Base-by-base conservation (phyloP, 2,797 vertebrate genomes). In the Ataeniobius toweri region DNA sequence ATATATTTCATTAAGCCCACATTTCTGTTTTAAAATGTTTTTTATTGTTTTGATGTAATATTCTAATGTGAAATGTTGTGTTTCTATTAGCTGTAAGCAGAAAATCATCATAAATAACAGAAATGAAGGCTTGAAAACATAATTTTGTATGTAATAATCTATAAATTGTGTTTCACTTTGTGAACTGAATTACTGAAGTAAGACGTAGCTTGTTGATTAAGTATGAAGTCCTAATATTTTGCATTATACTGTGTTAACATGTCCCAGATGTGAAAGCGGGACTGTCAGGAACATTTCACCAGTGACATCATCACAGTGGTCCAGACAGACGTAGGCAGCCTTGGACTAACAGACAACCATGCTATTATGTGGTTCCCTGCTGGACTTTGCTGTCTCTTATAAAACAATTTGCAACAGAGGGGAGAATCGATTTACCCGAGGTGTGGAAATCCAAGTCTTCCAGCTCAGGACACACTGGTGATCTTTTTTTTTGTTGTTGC, bases 351-450 rank as follows among this genome's bases (percentile, higher is more conserved):
- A 75, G 86, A 78, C 86, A 82, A 87, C 88, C 80, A 1, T 91
- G n/a, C 91, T 76, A 94, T 94, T 94, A 94, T 94, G 90, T 89
- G 93, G 92, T 93, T 92, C 78, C 78, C 70, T 77, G 61, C 68
- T 78, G 81, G 78, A 83, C 88, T 86, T 61, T 76, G 85, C 84
- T 74, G 80, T 93, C 90, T 90, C 89, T 86, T 82, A 80, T 76
- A 81, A 85, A 92, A 83, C 80, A 85, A 89, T 92, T 90, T 89
- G 83, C 91, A 89, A 88, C 77, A 83, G 83, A 82, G n/a, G 76
- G 88, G 80, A 83, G 86, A 90, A 92, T 93, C 79, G 85, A 89
- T 91, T 88, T 88, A 91, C 70, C 73, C 59, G 83, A 94, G 91
- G 91, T 93, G 91, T 93, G 75, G 89, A 92, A 91, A 89, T 91